A percentile compares a stretch with the other conserved stretches of the same genome.
Conservation (phyloP, 92 coral and sea anemone genomes). For the Scolanthus callimorphus region DNA sequence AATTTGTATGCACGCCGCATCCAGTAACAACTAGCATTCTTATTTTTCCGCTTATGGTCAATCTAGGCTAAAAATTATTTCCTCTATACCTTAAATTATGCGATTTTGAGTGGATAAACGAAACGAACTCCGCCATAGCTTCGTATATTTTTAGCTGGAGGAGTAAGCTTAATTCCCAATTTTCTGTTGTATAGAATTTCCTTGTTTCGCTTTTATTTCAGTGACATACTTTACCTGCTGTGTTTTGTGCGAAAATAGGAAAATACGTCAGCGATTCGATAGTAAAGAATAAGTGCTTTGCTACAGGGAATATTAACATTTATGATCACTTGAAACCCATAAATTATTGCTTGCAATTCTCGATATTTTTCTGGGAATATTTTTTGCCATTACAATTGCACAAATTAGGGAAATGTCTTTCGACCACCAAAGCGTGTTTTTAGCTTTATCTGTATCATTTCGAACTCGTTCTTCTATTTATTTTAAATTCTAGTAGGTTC, state of each 20-base stretch:
- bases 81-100: constrained; percentile 12
- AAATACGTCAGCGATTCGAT: constrained; percentile 1
- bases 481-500: background rate
- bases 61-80: constrained; percentile 9
- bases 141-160: background rate
- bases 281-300: background rate
- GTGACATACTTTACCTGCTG: constrained; percentile 1
- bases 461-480: background rate
- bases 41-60: constrained; percentile 34
- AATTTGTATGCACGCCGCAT: constrained; percentile 67
- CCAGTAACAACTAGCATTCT: constrained; percentile 15
- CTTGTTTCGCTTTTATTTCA: constrained; percentile 14
- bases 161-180: background rate
- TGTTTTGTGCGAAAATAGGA: constrained; percentile 4
- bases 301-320: background rate
- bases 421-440: background rate
- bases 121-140: background rate
- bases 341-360: background rate
- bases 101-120: background rate
- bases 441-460: background rate
- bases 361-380: background rate
- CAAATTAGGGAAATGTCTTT: background rate
- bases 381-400: background rate
- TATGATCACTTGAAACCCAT: background rate
- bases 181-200: constrained; percentile 12